Conservation (phyloP, 2,797 vertebrate species). For the Channa striata region DNA sequence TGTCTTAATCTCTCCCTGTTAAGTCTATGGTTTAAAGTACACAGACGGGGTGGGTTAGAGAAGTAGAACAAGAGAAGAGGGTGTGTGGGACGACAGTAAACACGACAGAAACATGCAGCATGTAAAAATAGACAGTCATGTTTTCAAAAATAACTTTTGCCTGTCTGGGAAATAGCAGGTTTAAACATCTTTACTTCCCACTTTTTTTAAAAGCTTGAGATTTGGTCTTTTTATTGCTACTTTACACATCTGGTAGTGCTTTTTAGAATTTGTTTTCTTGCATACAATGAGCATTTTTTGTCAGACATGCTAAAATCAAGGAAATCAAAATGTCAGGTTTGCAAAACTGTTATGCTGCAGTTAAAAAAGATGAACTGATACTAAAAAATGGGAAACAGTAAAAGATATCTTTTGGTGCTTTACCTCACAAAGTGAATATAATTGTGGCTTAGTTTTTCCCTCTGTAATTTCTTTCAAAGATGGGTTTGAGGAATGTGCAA, state of each 20-base stretch:
- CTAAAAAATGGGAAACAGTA: conserved; percentile 7
- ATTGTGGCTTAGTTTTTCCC: background rate
- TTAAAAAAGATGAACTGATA: background rate
- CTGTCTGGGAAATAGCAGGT: conserved; percentile 49
- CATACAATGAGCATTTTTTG: background rate
- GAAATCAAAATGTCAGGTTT: conserved; percentile 15
- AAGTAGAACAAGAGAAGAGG: conserved; percentile 31
- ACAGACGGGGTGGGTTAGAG: conserved; percentile 30
- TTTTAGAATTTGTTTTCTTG: conserved; percentile 11
- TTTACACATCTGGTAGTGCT: conserved; percentile 23
- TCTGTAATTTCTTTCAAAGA: background rate
- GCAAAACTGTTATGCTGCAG: background rate
- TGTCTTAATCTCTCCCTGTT: conserved; percentile 49
- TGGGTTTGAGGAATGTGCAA: conserved; percentile 34
- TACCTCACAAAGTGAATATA: background rate
- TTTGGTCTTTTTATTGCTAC: conserved; percentile 30
- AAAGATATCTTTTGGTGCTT: background rate
- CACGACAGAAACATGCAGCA: conserved; percentile 48
- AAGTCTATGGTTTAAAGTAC: conserved; percentile 42
- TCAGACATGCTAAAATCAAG: conserved; percentile 3
- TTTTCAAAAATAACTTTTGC: conserved; percentile 69
- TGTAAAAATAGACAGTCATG: conserved; percentile 62
- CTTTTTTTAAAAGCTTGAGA: conserved; percentile 45
- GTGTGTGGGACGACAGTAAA: conserved; percentile 46
- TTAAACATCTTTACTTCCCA: conserved; percentile 24